Conservation (phyloP, 2,113 vertebrate genomes). For the Gasterosteus nipponicus region DNA sequence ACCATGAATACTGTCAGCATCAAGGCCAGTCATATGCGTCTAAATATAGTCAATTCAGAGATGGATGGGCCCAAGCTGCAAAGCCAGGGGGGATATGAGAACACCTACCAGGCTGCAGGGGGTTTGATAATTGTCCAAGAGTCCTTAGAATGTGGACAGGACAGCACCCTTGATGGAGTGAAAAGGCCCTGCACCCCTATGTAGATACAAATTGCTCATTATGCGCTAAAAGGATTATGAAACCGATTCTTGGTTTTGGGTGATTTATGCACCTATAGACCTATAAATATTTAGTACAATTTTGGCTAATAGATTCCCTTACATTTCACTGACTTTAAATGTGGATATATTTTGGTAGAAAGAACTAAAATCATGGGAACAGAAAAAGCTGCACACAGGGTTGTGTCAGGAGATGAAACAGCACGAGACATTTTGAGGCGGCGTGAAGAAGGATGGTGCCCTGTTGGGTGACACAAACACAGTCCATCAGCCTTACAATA, state of each 20-base stretch:
- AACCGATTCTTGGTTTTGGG: not conserved
- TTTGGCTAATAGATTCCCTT: not conserved
- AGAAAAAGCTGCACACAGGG: not conserved
- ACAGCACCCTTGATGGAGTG: not conserved
- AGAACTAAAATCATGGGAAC: not conserved
- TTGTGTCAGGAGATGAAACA: slow-evolving; percentile 8
- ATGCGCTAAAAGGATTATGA: not conserved
- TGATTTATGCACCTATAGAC: not conserved
- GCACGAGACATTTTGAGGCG: slow-evolving; percentile 10
- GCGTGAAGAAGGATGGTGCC: not conserved
- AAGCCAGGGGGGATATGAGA: not conserved
- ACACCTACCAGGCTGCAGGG: not conserved
- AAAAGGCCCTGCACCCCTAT: not conserved
- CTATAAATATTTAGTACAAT: not conserved
- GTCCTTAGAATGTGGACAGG: not conserved
- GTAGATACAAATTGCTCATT: not conserved
- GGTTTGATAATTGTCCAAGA: slow-evolving; percentile 17
- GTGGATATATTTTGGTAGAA: not conserved
- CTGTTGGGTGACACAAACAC: slow-evolving; percentile 34
- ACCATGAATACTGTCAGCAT: slow-evolving; percentile 59
- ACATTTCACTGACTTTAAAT: not conserved
- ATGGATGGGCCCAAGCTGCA: slow-evolving; percentile 28
- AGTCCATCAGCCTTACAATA: slow-evolving; percentile 22
- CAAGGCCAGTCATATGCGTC: slow-evolving; percentile 47
- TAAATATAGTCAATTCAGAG: slow-evolving; percentile 52